Evolutionary conservation across 2,113 vertebrate species (phyloP), one percentile per base, ranked within the genome.

Genomic region (Hipposideros armiger): DNA sequence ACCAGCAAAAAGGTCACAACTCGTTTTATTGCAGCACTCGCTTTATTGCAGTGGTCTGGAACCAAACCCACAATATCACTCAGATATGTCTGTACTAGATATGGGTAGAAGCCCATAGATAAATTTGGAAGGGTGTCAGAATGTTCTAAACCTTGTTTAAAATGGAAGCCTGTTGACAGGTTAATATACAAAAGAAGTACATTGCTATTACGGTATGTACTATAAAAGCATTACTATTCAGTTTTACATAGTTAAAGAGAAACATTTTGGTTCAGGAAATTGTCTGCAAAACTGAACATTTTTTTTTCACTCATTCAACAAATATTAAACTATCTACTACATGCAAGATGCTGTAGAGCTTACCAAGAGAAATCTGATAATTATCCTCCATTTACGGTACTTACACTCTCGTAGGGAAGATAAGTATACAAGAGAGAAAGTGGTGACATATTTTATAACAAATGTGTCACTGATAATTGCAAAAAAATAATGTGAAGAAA

Each of bases 241-340:
- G 32, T 56, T 89, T 94, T 86, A 86, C 36, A 87, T 22, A 60
- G n/a, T 66, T 90, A 91, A 90, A 96, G 40, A 74, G 50, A 92
- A 90, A 85, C 24, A 64, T 73, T 78, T 91, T 87, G 17, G 40
- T 90, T 95, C 66, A 82, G 56, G 90, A 64, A 78, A 93, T 91
- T 91, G 50, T 89, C 40, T 96, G 36, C 45, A 93, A 95, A 92
- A 81, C 28, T 83, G 45, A 82, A 62, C 94, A 92, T 72, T 22
- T 91, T 84, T 86, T 86, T 47, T 11, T n/a, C 30, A 50, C 8
- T 78, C 10, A 73, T 17, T 93, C 73, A 93, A 45, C 11, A 72
- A 60, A 80, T 87, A 89, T 47, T 86, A 74, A 87, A 70, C 22
- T 91, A 52, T 58, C 66, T 50, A n/a, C 32, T 62, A 11, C 13